These are phyloP conservation scores for Sylvilagus floridanus DNA, from an alignment of 2,797 vertebrate species.

Conservation along the genomic window DNA sequence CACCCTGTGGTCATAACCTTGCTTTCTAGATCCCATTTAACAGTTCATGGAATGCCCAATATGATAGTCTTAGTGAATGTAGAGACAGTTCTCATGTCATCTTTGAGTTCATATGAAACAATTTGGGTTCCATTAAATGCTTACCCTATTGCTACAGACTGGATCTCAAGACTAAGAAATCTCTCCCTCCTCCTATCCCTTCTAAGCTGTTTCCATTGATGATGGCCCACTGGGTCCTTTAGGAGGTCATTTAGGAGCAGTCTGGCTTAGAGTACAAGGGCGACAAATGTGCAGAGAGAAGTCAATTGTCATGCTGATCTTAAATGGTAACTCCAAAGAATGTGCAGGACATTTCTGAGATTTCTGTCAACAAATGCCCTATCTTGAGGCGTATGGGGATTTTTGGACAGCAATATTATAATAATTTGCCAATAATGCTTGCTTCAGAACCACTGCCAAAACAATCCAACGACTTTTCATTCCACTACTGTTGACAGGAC, in stretches of 20 bases:
- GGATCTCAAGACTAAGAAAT: neutral
- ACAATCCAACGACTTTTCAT: conserved; percentile 83
- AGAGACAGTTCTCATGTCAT: neutral
- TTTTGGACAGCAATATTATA: conserved; percentile 72
- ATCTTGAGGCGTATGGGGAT: conserved; percentile 77
- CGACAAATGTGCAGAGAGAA: conserved; percentile 74
- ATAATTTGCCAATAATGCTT: conserved; percentile 83
- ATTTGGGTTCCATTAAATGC: neutral
- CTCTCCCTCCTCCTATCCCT: neutral
- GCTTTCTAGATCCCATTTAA: neutral
- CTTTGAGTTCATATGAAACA: neutral
- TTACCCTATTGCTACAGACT: neutral
- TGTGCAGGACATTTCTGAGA: conserved; percentile 79
- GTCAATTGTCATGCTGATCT: conserved; percentile 80
- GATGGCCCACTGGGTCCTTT: conserved; percentile 41
- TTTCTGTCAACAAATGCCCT: conserved; percentile 84
- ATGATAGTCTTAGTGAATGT: neutral
- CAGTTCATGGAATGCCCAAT: neutral
- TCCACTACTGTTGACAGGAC: conserved; percentile 84
- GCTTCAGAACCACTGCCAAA: conserved; percentile 83
- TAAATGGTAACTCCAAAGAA: conserved; percentile 81
- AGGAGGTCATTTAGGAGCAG: conserved; percentile 68
- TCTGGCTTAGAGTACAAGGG: conserved; percentile 71
- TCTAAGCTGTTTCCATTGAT: neutral
- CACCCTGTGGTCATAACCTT: neutral